Conservation (phyloP, 2,888 invertebrate species). For the Ptilodon capucinus region DNA sequence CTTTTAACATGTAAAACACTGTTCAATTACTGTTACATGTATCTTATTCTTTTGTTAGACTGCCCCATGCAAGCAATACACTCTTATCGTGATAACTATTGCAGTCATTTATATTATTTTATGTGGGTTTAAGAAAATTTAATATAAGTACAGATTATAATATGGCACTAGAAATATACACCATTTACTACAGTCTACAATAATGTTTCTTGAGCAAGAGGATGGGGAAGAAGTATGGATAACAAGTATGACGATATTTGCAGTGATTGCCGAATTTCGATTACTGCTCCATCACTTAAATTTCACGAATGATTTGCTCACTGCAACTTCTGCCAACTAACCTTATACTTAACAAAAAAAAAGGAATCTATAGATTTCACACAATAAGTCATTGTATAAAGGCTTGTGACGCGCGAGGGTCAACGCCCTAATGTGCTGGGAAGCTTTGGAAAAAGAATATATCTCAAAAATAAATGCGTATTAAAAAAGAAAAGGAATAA, state of each 20-base stretch:
- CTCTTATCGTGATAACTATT: background rate
- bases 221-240: conserved; percentile 25
- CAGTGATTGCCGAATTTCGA: conserved; percentile 5
- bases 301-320: background rate
- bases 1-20: too few relatives aligned
- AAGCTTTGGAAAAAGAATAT: conserved; percentile 13
- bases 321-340: background rate
- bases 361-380: conserved; percentile 12
- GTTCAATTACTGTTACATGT: too few relatives aligned
- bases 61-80: too few relatives aligned
- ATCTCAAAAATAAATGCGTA: conserved; percentile 43
- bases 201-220: conserved; percentile 50
- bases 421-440: too few relatives aligned
- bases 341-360: background rate
- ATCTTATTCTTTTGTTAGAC: too few relatives aligned
- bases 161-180: conserved; percentile 67
- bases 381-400: too few relatives aligned
- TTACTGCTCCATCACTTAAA: background rate
- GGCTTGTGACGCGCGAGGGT: too few relatives aligned
- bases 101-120: background rate
- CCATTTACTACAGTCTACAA: conserved; percentile 26
- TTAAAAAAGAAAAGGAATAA: conserved; percentile 38
- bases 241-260: conserved; percentile 7
- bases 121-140: background rate
- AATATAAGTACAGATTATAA: conserved; percentile 58